Percentiles rank a stretch among this genome's conserved stretches.
These are phyloP conservation scores for Liopterus haemorrhoidalis DNA, from an alignment of 2,888 invertebrate species.

Conservation along the genomic window DNA sequence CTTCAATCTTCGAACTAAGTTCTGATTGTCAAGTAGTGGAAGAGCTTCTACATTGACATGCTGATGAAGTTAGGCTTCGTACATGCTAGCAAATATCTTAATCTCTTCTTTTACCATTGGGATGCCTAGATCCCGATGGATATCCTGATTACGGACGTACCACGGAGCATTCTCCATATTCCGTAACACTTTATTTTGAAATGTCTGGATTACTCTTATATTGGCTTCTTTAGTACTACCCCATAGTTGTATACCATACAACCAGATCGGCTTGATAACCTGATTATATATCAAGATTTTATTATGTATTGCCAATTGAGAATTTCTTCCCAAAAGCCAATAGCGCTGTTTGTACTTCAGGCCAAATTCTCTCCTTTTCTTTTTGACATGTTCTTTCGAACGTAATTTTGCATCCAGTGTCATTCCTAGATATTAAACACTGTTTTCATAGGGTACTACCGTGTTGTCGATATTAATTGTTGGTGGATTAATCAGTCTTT, in stretches of 20 bases:
- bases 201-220: conserved; percentile 16
- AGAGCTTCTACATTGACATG: no score
- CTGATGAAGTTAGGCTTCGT: no score
- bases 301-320: conserved; percentile 17
- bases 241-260: conserved; percentile 22
- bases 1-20: no score
- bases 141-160: conserved; percentile 22
- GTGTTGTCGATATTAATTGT: no score
- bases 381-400: conserved; percentile 28
- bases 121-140: no score
- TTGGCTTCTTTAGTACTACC: conserved; percentile 16
- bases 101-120: no score
- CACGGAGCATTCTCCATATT: conserved; percentile 20
- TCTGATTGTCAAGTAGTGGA: no score
- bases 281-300: conserved; percentile 25
- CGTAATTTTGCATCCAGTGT: conserved; percentile 24
- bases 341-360: conserved; percentile 24
- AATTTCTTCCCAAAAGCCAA: conserved; percentile 25
- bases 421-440: no score
- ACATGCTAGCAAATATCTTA: no score
- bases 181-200: conserved; percentile 24
- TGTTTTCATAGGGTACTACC: no score
- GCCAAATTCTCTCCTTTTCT: conserved; percentile 26
- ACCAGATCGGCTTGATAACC: conserved; percentile 21
- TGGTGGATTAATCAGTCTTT: no score